Conservation (phyloP, 2,797 vertebrate species). For the Parambassis ranga region DNA sequence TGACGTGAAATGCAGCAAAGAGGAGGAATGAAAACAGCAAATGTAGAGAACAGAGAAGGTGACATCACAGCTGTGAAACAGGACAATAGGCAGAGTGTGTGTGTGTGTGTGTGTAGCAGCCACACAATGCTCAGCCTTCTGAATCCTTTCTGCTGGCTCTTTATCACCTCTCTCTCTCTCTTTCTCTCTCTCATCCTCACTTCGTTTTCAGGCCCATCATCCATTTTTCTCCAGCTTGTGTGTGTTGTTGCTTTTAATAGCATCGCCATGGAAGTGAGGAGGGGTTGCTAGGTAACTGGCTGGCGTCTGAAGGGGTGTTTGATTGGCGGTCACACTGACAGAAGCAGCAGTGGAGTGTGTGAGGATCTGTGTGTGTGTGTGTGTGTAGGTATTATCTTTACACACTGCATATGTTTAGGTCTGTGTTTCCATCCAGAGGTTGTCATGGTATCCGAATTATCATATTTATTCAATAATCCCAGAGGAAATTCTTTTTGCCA, state of each 20-base stretch:
- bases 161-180: constrained; percentile 25
- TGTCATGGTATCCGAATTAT: not conserved
- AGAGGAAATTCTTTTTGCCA: too few relatives aligned
- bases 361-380: not conserved
- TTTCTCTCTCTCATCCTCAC: constrained; percentile 15
- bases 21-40: not conserved
- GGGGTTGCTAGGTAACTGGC: constrained; percentile 84
- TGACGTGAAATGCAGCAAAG: not conserved
- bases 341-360: constrained; percentile 40
- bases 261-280: constrained; percentile 76
- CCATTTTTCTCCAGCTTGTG: constrained; percentile 28
- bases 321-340: constrained; percentile 69
- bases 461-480: too few relatives aligned
- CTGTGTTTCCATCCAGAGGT: not conserved
- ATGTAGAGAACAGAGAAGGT: not conserved
- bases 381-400: constrained; percentile 5
- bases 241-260: constrained; percentile 77
- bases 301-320: constrained; percentile 75
- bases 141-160: constrained; percentile 15
- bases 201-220: constrained; percentile 60
- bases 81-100: not conserved
- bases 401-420: not conserved
- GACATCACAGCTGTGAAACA: not conserved
- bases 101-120: not conserved
- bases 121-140: not conserved